phyloP scores from a whole-genome alignment of 2,888 invertebrate species.

The Drosophila putrida region DNA sequence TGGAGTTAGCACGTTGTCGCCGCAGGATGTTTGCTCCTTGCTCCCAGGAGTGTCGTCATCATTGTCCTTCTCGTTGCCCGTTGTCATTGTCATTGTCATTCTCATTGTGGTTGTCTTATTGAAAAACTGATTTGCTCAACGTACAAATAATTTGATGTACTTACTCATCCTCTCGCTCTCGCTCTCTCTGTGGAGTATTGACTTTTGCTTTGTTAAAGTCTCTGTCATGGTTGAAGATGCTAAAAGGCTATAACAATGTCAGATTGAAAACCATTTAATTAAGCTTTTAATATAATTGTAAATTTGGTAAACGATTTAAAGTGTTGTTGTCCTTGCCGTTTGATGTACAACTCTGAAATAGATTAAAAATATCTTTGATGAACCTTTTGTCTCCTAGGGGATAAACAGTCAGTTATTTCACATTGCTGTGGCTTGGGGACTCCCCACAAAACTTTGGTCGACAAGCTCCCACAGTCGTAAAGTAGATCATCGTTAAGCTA shows the following conservation, averaged over 20 bases:
- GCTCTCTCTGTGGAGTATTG: neutral
- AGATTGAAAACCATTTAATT: conserved; percentile 20
- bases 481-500: conserved; percentile 58
- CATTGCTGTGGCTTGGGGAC: neutral
- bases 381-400: neutral
- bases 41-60: conserved; percentile 46
- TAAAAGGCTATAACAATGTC: conserved; percentile 1
- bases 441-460: conserved; percentile 13
- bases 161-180: neutral
- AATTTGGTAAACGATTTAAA: conserved; percentile 22
- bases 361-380: conserved; percentile 33
- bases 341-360: conserved; percentile 19
- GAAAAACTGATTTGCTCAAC: conserved; percentile 57
- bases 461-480: conserved; percentile 42
- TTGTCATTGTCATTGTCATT: conserved; percentile 28
- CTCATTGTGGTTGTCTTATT: conserved; percentile 53
- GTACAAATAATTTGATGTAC: conserved; percentile 36
- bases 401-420: neutral
- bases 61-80: conserved; percentile 16
- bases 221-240: conserved; percentile 1
- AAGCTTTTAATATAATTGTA: conserved; percentile 21
- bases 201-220: conserved; percentile 9
- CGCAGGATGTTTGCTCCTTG: conserved; percentile 36
- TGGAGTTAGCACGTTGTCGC: conserved; percentile 57
- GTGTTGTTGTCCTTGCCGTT: conserved; percentile 9